These are phyloP conservation scores for Apteryx owenii DNA, from an alignment of 2,113 vertebrate genomes.

Conservation along the genomic window DNA sequence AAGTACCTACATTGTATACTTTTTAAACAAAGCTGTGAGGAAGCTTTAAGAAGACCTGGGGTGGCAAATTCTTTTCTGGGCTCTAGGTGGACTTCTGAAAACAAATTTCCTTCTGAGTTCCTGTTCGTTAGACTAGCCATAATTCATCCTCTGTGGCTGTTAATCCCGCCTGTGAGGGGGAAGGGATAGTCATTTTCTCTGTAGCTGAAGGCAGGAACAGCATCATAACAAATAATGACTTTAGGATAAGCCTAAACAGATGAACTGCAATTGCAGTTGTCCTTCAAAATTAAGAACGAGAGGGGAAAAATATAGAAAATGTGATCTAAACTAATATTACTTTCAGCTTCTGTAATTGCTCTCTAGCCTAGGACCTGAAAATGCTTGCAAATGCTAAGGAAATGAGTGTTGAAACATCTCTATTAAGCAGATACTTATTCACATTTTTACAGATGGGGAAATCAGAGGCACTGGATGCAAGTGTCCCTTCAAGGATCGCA, in stretches of 20 bases:
- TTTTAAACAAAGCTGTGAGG: neutral
- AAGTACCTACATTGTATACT: neutral
- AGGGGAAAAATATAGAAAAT: slow-evolving; percentile 23
- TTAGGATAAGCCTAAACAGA: slow-evolving; percentile 64
- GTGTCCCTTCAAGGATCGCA: neutral
- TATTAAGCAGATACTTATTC: neutral
- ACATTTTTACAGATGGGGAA: neutral
- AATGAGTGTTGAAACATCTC: neutral
- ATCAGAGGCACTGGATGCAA: neutral
- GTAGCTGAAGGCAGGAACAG: slow-evolving; percentile 61
- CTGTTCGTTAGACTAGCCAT: slow-evolving; percentile 39
- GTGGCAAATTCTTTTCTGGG: neutral
- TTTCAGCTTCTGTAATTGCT: neutral
- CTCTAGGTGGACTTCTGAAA: slow-evolving; percentile 53
- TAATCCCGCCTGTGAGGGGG: slow-evolving; percentile 58
- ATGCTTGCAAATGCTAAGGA: neutral
- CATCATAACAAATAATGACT: slow-evolving; percentile 68
- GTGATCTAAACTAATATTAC: neutral
- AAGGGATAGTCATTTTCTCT: slow-evolving; percentile 57
- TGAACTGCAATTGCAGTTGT: slow-evolving; percentile 52
- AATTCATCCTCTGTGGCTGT: slow-evolving; percentile 55
- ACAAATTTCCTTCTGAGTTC: slow-evolving; percentile 42
- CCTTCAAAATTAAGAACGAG: slow-evolving; percentile 59
- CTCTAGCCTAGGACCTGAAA: neutral
- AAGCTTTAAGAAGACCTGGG: neutral